A percentile compares a stretch with the other conserved stretches of the same genome.
These are phyloP conservation scores for Paedocypris sp. DNA, from an alignment of 2,113 vertebrate species.

Conservation along the genomic window DNA sequence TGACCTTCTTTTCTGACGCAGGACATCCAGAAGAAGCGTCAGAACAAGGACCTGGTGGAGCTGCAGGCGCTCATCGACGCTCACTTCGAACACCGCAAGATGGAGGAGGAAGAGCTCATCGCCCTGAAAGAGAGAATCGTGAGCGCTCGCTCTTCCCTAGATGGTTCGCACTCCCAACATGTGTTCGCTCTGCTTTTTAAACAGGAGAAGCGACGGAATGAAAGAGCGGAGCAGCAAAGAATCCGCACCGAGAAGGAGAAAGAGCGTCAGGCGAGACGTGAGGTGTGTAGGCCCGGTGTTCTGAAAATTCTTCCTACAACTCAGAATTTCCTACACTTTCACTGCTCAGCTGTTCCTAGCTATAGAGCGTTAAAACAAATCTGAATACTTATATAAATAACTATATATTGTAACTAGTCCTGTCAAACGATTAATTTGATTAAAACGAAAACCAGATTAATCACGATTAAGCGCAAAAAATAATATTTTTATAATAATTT, in stretches of 20 bases:
- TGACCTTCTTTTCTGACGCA: conserved; percentile 34
- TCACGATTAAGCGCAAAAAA: no score
- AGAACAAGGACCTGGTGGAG: conserved; percentile 94
- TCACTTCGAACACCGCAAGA: conserved; percentile 91
- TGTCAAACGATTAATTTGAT: no score
- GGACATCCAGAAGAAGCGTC: conserved; percentile 98
- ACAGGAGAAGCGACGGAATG: conserved; percentile 92
- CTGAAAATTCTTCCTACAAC: no score
- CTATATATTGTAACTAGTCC: no score
- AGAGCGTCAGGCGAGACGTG: conserved; percentile 84
- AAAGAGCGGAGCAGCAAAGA: conserved; percentile 90
- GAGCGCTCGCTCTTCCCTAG: conserved; percentile 41
- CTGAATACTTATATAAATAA: no score
- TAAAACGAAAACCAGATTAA: no score
- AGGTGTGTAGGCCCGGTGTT: no score
- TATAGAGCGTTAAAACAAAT: no score
- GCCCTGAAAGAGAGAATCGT: conserved; percentile 94
- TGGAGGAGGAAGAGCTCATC: conserved; percentile 92
- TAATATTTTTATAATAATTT: no score
- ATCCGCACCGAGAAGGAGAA: conserved; percentile 85
- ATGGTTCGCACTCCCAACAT: not conserved
- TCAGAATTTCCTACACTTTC: no score
- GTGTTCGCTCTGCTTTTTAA: not conserved
- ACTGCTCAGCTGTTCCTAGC: no score
- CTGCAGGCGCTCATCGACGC: conserved; percentile 89